Conservation (phyloP, 2,113 vertebrate species). For the Zapornia atra region DNA sequence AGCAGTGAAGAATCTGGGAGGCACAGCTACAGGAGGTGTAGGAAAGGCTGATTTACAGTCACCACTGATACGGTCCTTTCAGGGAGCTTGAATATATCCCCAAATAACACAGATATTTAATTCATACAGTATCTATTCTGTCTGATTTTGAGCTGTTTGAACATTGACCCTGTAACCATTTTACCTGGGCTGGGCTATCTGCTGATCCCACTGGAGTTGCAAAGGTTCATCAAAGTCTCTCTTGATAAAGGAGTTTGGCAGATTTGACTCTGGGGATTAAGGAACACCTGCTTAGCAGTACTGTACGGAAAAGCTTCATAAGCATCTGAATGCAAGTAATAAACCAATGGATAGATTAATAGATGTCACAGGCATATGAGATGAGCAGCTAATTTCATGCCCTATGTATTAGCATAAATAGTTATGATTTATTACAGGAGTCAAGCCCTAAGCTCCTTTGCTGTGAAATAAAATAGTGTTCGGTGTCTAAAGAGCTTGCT, state of each 20-base stretch:
- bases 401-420: conserved; percentile 25
- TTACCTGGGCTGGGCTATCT: not conserved
- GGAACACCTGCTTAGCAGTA: not conserved
- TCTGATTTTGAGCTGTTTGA: not conserved
- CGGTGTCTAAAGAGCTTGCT: not conserved
- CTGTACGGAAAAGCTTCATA: not conserved
- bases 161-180: not conserved
- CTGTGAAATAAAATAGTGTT: not conserved
- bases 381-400: conserved; percentile 31
- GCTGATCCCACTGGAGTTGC: not conserved
- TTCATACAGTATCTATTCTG: not conserved
- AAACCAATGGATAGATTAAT: conserved; percentile 16
- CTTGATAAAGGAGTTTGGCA: not conserved
- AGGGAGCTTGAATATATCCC: not conserved
- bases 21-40: not conserved
- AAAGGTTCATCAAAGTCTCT: not conserved
- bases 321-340: not conserved
- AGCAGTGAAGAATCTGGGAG: not conserved
- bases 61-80: not conserved
- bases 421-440: conserved; percentile 30
- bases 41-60: not conserved
- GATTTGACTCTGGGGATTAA: not conserved
- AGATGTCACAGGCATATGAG: conserved; percentile 3
- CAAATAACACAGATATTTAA: not conserved
- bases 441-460: not conserved